Base-by-base conservation (phyloP, 2,797 vertebrate genomes). In the Mus caroli region DNA sequence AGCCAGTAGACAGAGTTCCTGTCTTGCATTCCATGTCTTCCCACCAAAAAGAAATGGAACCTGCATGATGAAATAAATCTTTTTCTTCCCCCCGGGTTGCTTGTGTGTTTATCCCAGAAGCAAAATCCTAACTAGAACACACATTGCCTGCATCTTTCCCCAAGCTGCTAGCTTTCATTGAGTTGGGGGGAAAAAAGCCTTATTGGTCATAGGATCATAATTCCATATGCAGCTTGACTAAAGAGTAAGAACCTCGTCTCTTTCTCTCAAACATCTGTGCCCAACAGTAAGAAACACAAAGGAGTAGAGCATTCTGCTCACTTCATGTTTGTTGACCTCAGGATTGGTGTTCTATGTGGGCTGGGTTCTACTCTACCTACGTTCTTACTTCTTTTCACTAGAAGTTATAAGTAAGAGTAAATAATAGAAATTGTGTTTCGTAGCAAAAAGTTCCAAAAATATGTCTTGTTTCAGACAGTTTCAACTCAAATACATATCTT, bases 391-490 rank as follows among this genome's bases (percentile, higher is more conserved):
- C 37, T 69, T 96, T 88, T 82, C 26, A 37, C 60, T 34, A 28
- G 69, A 31, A 96, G 19, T 58, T 46, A 14, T 37, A 22, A 93
- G 24, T 73, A 88, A 20, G 13, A 17, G 19, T 64, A 28, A 92
- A 90, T 96, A 92, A 94, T 46, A 62, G 67, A 90, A 96, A 71
- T 87, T 86, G 56, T 31, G n/a, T 67, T 91, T 92, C 89, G 46
- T 37, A 77, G 26, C 5, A 56, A 90, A 69, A 97, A 79, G 22
- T 69, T 88, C 43, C 56, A 50, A 28, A 96, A 73, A 34, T 90
- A 85, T 92, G 34, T 64, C 73, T 91, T 89, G 46, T 76, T n/a
- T n/a, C 22, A 43, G 34, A 14, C 28, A 92, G 62, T 92, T 92
- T 73, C 96, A 92, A 7, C 69, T 88, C 78, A 67, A 80, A n/a